Evolutionary conservation across 2,797 vertebrate species (phyloP).

Genomic region (Gila robusta): DNA sequence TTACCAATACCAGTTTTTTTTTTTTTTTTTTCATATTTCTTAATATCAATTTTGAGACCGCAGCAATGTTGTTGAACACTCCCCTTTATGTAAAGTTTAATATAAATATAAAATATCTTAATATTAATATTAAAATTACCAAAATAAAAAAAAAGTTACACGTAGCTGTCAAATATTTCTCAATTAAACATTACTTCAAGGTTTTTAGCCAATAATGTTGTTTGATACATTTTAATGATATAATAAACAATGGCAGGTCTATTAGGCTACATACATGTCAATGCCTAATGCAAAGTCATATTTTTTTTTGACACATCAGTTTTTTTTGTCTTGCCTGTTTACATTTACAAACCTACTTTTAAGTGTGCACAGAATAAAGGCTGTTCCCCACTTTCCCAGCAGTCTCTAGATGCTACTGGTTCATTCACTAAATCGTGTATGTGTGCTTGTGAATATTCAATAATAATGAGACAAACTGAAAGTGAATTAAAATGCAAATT

Average conservation of each 20-base stretch:
- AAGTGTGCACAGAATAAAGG: background rate
- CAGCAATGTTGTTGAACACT: background rate
- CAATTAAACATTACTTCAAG: background rate
- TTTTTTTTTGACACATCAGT: background rate
- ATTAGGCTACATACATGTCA: background rate
- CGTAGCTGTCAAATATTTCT: background rate
- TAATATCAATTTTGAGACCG: background rate
- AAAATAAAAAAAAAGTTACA: background rate
- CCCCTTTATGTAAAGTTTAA: background rate
- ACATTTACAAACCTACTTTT: background rate
- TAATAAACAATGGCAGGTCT: background rate
- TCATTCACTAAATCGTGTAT: slow-evolving; percentile 31
- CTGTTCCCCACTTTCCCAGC: slow-evolving; percentile 6
- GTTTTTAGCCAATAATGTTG: background rate
- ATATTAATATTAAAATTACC: background rate
- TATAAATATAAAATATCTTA: no score
- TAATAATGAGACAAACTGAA: slow-evolving; percentile 11
- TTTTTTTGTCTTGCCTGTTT: background rate
- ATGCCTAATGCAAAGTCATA: no score
- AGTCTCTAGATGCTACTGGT: slow-evolving; percentile 31
- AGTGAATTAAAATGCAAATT: slow-evolving; percentile 48
- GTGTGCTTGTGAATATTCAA: slow-evolving; percentile 35
- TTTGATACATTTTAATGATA: background rate
- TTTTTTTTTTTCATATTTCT: background rate
- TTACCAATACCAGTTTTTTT: background rate